Base-by-base conservation (phyloP, 2,113 vertebrate genomes). In the Urocynchramus pylzowi region DNA sequence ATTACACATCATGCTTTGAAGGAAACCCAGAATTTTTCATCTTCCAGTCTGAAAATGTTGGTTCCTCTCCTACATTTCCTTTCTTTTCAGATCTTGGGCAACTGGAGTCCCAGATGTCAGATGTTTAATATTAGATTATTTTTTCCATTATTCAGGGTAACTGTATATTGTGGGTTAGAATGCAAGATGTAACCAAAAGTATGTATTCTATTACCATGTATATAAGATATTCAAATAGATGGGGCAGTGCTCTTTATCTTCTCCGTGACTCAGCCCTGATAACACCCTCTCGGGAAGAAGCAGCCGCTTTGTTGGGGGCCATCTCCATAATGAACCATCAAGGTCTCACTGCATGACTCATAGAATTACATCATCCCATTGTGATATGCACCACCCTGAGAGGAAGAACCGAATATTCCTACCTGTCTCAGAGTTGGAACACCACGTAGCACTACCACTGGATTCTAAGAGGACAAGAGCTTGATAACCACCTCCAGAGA, bases 251-350 rank as follows among this genome's bases (percentile, higher is more conserved):
- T 53, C 24, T 63, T 52, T 52, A n/a, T 64, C 19, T 79, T 42
- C 59, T 42, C 37, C 31, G 23, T 17, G 5, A 79, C 31, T 42
- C 76, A 44, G 37, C 10, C 15, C 49, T 35, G 11, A 5, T 35
- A 64, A 64, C 24, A 70, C 24, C 7, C 15, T 50, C 24, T 19
- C 20, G 37, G 35, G 24, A 60, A 60, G 54, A 44, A 82, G 65
- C 15, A 30, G 30, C 24, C 7, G 11, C 44, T 70, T 45, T n/a
- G 7, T 41, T 19, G 19, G 14, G 19, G 14, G 3, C 23, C 35
- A 59, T n/a, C 7, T 82, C 35, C 4, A 1, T 49, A 22, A 28
- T 0, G 0, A 35, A 23, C 12, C 65, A 23, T n/a, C 44, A 49
- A 22, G 54, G 35, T 69, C 14, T 69, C 53, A 7, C 5, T 41